These are phyloP conservation scores for Mythimna lalbum DNA, from an alignment of 2,888 invertebrate genomes.

Conservation along the genomic window DNA sequence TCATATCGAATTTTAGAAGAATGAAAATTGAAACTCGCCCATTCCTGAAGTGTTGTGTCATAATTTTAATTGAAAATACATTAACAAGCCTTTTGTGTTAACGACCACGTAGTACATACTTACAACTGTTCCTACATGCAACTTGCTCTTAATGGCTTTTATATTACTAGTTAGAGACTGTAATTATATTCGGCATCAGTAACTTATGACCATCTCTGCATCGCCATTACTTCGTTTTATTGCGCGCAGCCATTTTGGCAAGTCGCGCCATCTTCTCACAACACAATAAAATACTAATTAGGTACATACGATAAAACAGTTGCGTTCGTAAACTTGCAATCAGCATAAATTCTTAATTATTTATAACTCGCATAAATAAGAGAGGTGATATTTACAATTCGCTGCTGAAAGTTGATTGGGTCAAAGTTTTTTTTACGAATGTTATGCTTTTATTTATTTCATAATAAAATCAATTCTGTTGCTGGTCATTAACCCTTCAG, in stretches of 20 bases:
- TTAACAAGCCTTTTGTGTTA: neutral
- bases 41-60: neutral
- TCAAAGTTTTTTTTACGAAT: conserved; percentile 31
- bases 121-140: neutral
- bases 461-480: conserved; percentile 4
- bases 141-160: conserved; percentile 26
- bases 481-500: too few relatives aligned
- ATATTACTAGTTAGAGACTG: conserved; percentile 34
- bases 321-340: conserved; percentile 70
- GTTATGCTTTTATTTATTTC: conserved; percentile 9
- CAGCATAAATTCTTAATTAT: conserved; percentile 71
- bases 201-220: neutral
- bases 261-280: conserved; percentile 62
- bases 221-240: conserved; percentile 18
- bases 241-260: conserved; percentile 32
- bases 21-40: neutral
- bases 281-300: conserved; percentile 75
- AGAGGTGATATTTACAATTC: conserved; percentile 58
- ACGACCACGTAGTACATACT: neutral
- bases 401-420: conserved; percentile 47
- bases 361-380: conserved; percentile 55
- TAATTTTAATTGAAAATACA: conserved; percentile 7
- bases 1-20: neutral
- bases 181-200: conserved; percentile 30
- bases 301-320: conserved; percentile 66